A percentile compares a stretch with the other conserved stretches of the same genome.
Conservation (phyloP, 2,888 invertebrate genomes). For the Minunthozetes semirufus region DNA sequence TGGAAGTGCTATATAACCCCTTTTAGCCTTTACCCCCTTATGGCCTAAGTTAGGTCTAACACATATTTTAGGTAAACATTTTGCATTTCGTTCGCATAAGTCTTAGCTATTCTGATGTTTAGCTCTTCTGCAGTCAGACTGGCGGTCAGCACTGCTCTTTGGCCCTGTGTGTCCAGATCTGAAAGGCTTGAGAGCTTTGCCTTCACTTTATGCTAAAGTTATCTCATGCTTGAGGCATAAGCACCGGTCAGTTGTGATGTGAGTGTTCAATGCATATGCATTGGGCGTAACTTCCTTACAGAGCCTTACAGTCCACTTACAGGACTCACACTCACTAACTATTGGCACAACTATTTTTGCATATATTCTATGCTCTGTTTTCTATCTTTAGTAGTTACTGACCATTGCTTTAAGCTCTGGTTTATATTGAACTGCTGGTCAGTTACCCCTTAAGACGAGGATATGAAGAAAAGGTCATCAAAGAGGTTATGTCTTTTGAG, state of each 20-base stretch:
- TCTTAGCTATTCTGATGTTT: not conserved
- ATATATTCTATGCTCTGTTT: not conserved
- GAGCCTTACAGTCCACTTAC: not conserved
- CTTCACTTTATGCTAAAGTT: conserved; percentile 5
- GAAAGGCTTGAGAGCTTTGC: not conserved
- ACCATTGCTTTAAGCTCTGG: not conserved
- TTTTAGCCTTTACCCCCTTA: conserved; percentile 14
- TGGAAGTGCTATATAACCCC: not conserved
- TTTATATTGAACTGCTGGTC: not conserved
- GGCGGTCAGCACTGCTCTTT: conserved; percentile 1
- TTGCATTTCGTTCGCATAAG: conserved; percentile 18
- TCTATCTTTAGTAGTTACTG: conserved; percentile 12
- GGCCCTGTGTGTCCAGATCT: not conserved
- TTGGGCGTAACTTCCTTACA: conserved; percentile 21
- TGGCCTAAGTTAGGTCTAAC: not conserved
- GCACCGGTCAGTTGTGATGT: conserved; percentile 15
- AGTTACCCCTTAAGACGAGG: conserved; percentile 27
- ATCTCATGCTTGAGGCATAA: conserved; percentile 27
- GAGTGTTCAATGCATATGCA: conserved; percentile 1
- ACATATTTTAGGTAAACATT: conserved; percentile 24
- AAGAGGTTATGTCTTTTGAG: conserved; percentile 21
- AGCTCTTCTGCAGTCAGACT: conserved; percentile 13
- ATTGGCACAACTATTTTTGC: not conserved
- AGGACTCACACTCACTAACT: no score
- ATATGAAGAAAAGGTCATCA: conserved; percentile 3